A percentile compares a stretch with the other conserved stretches of the same genome.
Evolutionary conservation across 1,140 invertebrate species (phyloP).

Genomic region (Nebria ingens): DNA sequence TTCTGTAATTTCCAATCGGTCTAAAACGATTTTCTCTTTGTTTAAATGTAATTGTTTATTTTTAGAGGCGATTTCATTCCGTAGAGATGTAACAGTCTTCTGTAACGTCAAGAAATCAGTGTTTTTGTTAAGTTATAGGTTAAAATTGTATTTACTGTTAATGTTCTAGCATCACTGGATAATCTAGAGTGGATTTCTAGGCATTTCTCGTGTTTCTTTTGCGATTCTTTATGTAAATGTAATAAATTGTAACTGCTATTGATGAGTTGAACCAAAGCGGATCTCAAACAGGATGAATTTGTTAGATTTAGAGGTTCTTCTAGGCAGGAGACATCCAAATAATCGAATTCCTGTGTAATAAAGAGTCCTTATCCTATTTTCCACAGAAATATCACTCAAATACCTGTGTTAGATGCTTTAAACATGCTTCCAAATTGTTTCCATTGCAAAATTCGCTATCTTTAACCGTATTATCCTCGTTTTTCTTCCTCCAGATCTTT

Average conservation of each 20-base stretch:
- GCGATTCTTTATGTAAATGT: not conserved
- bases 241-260: conserved; percentile 4
- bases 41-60: not conserved
- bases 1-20: not conserved
- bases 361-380: not conserved
- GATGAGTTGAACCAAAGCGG: not conserved
- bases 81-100: not conserved
- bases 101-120: not conserved
- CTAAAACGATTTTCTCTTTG: not conserved
- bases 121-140: not conserved
- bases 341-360: not conserved
- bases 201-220: not conserved
- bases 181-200: not conserved
- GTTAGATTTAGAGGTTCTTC: not conserved
- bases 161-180: not conserved
- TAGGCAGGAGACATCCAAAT: not conserved
- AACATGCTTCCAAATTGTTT: not conserved
- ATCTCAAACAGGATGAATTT: not conserved
- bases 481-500: not conserved
- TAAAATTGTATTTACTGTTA: not conserved
- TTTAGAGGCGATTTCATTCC: not conserved
- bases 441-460: not conserved
- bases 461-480: not conserved
- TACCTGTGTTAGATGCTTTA: not conserved
- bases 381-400: not conserved